These are phyloP conservation scores for Perizoma flavofasciatum DNA, from an alignment of 2,888 invertebrate genomes.

Conservation along the genomic window DNA sequence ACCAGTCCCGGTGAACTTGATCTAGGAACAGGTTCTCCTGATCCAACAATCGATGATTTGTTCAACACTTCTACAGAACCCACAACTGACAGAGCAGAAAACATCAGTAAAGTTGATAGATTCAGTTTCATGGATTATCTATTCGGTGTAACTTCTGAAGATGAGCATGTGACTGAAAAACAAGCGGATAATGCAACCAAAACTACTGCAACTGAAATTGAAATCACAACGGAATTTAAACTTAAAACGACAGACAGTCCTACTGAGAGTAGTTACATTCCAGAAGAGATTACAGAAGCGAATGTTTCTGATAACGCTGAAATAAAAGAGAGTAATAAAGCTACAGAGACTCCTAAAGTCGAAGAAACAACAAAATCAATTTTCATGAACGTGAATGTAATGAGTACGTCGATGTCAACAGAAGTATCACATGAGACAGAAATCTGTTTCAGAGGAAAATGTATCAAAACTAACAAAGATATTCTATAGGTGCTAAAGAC, in stretches of 20 bases:
- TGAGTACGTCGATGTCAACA: conserved; percentile 91
- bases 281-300: conserved; percentile 71
- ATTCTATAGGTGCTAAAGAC: conserved; percentile 68
- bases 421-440: conserved; percentile 94
- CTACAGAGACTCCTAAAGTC: conserved; percentile 46
- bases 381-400: conserved; percentile 79
- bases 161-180: conserved; percentile 45
- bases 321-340: conserved; percentile 33
- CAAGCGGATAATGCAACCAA: conserved; percentile 39
- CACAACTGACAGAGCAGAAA: conserved; percentile 46
- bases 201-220: conserved; percentile 46
- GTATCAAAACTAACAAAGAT: conserved; percentile 87
- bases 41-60: conserved; percentile 64
- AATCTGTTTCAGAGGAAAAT: conserved; percentile 93
- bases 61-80: conserved; percentile 64
- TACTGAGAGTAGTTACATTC: conserved; percentile 68
- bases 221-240: conserved; percentile 56
- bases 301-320: conserved; percentile 40
- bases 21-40: conserved; percentile 68
- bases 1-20: conserved; percentile 70
- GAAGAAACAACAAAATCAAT: conserved; percentile 67
- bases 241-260: conserved; percentile 46
- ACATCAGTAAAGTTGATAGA: conserved; percentile 27
- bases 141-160: conserved; percentile 67
- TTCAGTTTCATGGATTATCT: conserved; percentile 75